These are phyloP conservation scores for Anguilla obscura DNA, from an alignment of 2,797 vertebrate species.

Conservation along the genomic window DNA sequence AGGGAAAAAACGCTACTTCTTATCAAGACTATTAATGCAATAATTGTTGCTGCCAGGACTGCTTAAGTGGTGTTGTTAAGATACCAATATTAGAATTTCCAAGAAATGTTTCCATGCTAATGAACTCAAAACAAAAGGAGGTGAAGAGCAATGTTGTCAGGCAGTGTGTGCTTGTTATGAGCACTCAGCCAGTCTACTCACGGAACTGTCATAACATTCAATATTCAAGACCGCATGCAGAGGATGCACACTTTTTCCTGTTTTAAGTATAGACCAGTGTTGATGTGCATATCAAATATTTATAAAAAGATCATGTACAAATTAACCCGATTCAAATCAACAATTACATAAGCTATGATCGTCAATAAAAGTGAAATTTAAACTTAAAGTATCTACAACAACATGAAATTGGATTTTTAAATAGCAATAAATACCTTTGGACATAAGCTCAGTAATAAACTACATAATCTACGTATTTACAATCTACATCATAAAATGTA, in stretches of 20 bases:
- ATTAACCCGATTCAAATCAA: too few relatives aligned
- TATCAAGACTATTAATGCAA: conserved; percentile 36
- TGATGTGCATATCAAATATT: background rate
- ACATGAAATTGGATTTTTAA: background rate
- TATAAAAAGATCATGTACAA: too few relatives aligned
- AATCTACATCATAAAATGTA: background rate
- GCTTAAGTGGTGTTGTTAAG: conserved; percentile 32
- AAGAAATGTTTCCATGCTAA: background rate
- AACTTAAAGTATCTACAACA: background rate
- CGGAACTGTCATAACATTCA: background rate
- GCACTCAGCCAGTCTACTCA: background rate
- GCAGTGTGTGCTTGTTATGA: background rate
- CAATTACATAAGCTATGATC: background rate
- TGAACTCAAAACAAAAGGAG: too few relatives aligned
- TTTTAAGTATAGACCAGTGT: background rate
- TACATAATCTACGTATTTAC: too few relatives aligned
- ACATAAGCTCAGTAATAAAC: too few relatives aligned
- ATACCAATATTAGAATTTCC: conserved; percentile 16
- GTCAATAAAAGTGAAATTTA: background rate
- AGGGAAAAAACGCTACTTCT: conserved; percentile 18
- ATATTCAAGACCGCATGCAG: background rate
- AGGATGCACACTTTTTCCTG: too few relatives aligned
- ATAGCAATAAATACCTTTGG: background rate
- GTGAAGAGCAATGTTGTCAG: background rate
- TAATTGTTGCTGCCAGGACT: conserved; percentile 24